phyloP scores from a whole-genome alignment of 2,797 vertebrate species.

The Sparidentex hasta region DNA sequence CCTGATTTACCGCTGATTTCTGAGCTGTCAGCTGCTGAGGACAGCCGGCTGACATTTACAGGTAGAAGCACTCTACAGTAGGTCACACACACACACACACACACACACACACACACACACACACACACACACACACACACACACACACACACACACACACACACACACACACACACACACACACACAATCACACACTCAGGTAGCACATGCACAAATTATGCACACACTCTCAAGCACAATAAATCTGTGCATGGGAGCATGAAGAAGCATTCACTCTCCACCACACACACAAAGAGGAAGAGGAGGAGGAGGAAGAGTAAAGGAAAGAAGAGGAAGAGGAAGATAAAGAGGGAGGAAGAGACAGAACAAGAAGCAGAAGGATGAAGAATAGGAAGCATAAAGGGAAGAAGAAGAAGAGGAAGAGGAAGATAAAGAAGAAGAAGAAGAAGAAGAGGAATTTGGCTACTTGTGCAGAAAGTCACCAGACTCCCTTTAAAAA shows the following conservation, averaged over 20 bases:
- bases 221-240: conserved; percentile 39
- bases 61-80: conserved; percentile 58
- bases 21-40: conserved; percentile 53
- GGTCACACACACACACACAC: conserved; percentile 2
- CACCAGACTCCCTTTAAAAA: too few species aligned
- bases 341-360: too few species aligned
- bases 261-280: conserved; percentile 24
- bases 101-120: conserved; percentile 35
- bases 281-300: background rate
- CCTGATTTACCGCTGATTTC: conserved; percentile 73
- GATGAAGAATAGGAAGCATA: too few species aligned
- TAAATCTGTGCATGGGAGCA: conserved; percentile 57
- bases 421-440: too few species aligned
- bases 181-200: conserved; percentile 22
- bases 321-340: too few species aligned
- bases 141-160: background rate
- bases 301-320: too few species aligned
- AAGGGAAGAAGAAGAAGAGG: too few species aligned
- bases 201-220: conserved; percentile 42
- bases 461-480: too few species aligned
- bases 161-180: conserved; percentile 14
- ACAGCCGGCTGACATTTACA: conserved; percentile 69
- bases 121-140: conserved; percentile 14
- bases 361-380: too few species aligned
- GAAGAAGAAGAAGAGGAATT: too few species aligned